Percentiles rank a stretch among this genome's conserved stretches.
Evolutionary conservation across 2,888 invertebrate genomes (phyloP).

Genomic region (Tipula vernalis): DNA sequence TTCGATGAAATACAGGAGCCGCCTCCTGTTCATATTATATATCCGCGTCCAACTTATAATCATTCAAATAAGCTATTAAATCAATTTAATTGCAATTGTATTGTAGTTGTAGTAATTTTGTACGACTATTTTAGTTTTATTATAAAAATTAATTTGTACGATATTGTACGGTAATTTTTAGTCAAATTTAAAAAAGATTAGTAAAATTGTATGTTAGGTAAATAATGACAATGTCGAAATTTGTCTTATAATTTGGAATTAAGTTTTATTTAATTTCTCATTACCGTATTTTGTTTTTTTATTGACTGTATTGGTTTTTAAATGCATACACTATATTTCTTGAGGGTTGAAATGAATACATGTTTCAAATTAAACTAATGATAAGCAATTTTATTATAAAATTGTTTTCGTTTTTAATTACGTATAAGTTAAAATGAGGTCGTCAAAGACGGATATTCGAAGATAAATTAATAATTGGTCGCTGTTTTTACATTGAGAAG

Average conservation of each 20-base stretch:
- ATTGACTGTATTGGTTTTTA: neutral
- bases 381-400: neutral
- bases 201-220: slow-evolving; percentile 1
- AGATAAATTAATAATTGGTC: too few relatives aligned
- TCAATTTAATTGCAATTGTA: neutral
- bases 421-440: too few relatives aligned
- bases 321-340: neutral
- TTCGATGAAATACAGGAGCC: slow-evolving; percentile 54
- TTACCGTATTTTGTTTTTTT: neutral
- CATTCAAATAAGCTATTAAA: slow-evolving; percentile 10
- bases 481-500: too few relatives aligned
- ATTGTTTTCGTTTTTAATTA: neutral
- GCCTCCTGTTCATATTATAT: slow-evolving; percentile 55
- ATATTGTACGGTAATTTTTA: slow-evolving; percentile 16
- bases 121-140: slow-evolving; percentile 14
- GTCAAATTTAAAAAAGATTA: neutral
- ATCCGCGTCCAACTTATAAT: slow-evolving; percentile 43
- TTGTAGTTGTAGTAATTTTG: neutral
- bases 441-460: too few relatives aligned
- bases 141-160: slow-evolving; percentile 13
- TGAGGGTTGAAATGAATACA: neutral
- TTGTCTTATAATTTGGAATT: neutral
- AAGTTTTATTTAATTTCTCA: slow-evolving; percentile 1
- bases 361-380: neutral
- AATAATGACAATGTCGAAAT: neutral